These are phyloP conservation scores for Oceanites oceanicus DNA, from an alignment of 2,113 vertebrate species.

Conservation along the genomic window DNA sequence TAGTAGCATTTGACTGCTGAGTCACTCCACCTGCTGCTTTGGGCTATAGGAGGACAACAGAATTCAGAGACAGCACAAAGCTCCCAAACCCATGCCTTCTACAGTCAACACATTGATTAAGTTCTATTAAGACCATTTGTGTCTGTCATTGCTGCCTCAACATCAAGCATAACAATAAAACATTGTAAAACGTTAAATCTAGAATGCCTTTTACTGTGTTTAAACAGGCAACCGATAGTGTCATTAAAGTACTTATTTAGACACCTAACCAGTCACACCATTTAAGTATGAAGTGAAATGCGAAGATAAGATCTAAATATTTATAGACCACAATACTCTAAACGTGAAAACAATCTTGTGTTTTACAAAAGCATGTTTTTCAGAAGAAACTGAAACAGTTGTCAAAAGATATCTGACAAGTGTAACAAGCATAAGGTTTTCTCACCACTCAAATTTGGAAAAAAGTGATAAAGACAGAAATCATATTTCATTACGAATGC, in stretches of 20 bases:
- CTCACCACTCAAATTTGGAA: neutral
- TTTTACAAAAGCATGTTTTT: neutral
- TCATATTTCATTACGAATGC: neutral
- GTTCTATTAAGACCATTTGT: neutral
- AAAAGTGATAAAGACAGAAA: neutral
- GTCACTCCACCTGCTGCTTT: slow-evolving; percentile 76
- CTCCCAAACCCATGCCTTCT: neutral
- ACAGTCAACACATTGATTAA: neutral
- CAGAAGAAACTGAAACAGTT: neutral
- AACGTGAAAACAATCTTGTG: neutral
- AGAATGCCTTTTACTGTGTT: neutral
- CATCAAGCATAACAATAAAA: neutral
- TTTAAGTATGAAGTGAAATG: neutral
- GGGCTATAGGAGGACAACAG: slow-evolving; percentile 71
- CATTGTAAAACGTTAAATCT: neutral
- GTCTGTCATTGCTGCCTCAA: neutral
- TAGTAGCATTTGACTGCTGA: slow-evolving; percentile 62
- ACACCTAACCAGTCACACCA: neutral
- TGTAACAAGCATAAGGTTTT: neutral
- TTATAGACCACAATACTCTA: neutral
- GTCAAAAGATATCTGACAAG: neutral
- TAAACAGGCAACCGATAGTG: neutral
- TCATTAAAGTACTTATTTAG: neutral
- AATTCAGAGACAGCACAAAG: neutral
- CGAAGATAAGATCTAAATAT: neutral